These are phyloP conservation scores for Agrotis puta DNA, from an alignment of 2,888 invertebrate species.

Conservation along the genomic window DNA sequence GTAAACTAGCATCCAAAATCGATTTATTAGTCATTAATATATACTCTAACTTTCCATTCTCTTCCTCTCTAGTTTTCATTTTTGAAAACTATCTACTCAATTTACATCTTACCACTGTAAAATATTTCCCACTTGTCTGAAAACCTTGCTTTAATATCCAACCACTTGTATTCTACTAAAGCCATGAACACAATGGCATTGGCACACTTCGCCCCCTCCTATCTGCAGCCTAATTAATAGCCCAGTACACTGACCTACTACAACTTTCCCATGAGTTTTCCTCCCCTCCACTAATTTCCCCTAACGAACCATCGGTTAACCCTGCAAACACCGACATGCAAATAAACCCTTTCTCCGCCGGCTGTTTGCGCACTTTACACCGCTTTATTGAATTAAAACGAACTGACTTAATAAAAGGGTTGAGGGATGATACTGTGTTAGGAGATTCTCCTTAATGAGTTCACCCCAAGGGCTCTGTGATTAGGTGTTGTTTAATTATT, in stretches of 20 bases:
- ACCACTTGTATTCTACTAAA: not conserved
- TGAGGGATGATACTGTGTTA: constrained; percentile 87
- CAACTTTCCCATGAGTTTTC: constrained; percentile 88
- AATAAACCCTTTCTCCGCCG: constrained; percentile 90
- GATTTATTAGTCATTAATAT: too few relatives aligned
- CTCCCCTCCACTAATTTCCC: constrained; percentile 87
- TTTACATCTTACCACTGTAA: not conserved
- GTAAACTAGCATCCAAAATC: too few relatives aligned
- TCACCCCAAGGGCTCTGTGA: constrained; percentile 82
- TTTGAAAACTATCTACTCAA: not conserved
- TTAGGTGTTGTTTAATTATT: constrained; percentile 85
- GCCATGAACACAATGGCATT: constrained; percentile 20
- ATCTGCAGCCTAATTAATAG: constrained; percentile 51
- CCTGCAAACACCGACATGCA: constrained; percentile 88
- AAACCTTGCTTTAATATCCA: too few relatives aligned
- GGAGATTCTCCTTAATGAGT: constrained; percentile 85
- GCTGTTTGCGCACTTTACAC: constrained; percentile 87
- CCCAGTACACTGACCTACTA: constrained; percentile 82
- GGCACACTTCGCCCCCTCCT: constrained; percentile 44
- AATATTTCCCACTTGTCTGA: not conserved
- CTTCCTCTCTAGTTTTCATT: too few relatives aligned
- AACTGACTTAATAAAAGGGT: constrained; percentile 81
- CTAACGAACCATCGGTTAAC: constrained; percentile 90
- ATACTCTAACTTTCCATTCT: too few relatives aligned
- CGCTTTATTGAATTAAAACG: constrained; percentile 89